phyloP scores from a whole-genome alignment of 2,888 invertebrate genomes.

The Sinopyrophorus schimmeli region DNA sequence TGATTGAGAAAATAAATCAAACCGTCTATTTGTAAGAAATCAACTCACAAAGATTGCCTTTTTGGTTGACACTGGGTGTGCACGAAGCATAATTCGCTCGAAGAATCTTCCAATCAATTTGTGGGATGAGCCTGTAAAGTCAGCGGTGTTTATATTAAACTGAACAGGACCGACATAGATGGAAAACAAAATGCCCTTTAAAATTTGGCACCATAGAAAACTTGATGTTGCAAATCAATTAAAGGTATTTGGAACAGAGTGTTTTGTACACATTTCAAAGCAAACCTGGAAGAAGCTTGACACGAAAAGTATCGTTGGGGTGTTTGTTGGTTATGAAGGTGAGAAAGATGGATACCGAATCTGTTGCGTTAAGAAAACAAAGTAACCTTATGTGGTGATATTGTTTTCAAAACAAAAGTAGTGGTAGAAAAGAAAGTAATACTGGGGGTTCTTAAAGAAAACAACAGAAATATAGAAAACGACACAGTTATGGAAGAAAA shows the following conservation, averaged over 20 bases:
- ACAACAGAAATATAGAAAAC: background rate
- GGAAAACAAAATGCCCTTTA: slow-evolving; percentile 25
- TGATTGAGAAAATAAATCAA: too few species aligned
- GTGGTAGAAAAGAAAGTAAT: background rate
- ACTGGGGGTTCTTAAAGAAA: background rate
- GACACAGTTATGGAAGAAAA: background rate
- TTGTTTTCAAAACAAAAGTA: slow-evolving; percentile 14
- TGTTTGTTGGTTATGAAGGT: slow-evolving; percentile 27
- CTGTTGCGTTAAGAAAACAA: slow-evolving; percentile 14
- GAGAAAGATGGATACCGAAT: slow-evolving; percentile 24
- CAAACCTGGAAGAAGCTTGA: slow-evolving; percentile 27
- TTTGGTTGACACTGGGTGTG: too few species aligned
- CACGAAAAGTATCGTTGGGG: slow-evolving; percentile 20
- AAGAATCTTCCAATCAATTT: slow-evolving; percentile 6
- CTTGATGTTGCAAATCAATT: slow-evolving; percentile 25
- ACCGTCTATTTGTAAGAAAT: too few species aligned
- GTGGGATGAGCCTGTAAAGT: slow-evolving; percentile 34
- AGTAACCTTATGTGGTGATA: slow-evolving; percentile 18
- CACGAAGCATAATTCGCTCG: slow-evolving; percentile 2
- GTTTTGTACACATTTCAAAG: slow-evolving; percentile 37
- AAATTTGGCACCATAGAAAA: slow-evolving; percentile 28
- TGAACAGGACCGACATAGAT: slow-evolving; percentile 28
- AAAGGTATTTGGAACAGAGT: slow-evolving; percentile 34
- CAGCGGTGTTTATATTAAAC: slow-evolving; percentile 34
- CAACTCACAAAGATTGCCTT: too few species aligned